Evolutionary conservation across 2,797 vertebrate species (phyloP).

Genomic region (Anguilla obscura): DNA sequence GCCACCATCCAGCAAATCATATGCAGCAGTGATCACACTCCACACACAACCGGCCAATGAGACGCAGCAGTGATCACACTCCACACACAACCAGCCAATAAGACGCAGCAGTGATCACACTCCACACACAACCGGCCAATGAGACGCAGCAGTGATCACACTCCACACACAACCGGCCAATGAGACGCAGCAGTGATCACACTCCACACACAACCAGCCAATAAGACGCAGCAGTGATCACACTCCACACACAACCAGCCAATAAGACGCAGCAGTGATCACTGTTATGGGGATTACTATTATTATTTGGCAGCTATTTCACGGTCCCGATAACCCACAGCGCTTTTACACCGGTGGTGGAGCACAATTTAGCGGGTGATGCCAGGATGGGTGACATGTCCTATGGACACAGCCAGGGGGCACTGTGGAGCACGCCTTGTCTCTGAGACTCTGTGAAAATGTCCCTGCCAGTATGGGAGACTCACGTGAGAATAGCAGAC

Average conservation of each 20-base stretch:
- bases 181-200: not conserved
- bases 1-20: not conserved
- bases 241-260: not conserved
- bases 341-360: not conserved
- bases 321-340: not conserved
- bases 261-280: too few relatives aligned
- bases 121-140: not conserved
- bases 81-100: not conserved
- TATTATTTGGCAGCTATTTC: not conserved
- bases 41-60: not conserved
- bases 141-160: not conserved
- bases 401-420: not conserved
- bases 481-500: not conserved
- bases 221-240: not conserved
- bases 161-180: not conserved
- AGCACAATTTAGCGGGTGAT: not conserved
- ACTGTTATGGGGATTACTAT: not conserved
- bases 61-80: not conserved
- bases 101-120: not conserved
- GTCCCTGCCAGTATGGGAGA: not conserved
- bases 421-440: not conserved
- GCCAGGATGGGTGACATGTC: not conserved
- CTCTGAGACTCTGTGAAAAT: not conserved
- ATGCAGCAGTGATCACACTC: not conserved
- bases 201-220: not conserved